phyloP scores from a whole-genome alignment of 2,888 invertebrate species.

The Branchipolynoe longqiensis region DNA sequence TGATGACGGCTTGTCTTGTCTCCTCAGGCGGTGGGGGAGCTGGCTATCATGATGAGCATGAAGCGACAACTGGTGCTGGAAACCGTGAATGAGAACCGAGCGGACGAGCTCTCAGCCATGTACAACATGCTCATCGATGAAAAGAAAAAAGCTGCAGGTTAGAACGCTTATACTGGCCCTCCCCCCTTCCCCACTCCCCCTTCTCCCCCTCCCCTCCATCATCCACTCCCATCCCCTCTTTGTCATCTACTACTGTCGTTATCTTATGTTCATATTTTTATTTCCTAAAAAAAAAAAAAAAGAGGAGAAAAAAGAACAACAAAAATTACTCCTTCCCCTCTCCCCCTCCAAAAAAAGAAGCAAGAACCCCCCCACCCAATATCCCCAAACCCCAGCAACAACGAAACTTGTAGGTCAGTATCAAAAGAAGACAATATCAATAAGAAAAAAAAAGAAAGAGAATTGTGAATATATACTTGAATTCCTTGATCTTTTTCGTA shows the following conservation, averaged over 20 bases:
- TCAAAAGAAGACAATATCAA: not conserved
- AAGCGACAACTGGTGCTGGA: constrained; percentile 77
- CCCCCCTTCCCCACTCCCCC: not conserved
- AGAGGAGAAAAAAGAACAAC: not conserved
- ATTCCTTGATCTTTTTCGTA: constrained; percentile 56
- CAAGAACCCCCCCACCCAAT: too few species aligned
- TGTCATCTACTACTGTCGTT: constrained; percentile 18
- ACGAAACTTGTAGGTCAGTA: not conserved
- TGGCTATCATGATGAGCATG: constrained; percentile 75
- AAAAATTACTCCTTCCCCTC: too few species aligned
- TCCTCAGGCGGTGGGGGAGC: constrained; percentile 77
- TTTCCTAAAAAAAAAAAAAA: constrained; percentile 1
- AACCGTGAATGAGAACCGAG: constrained; percentile 79
- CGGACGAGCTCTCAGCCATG: constrained; percentile 81
- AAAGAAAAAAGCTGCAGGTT: constrained; percentile 77
- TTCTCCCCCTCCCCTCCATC: constrained; percentile 31
- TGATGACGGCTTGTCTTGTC: too few species aligned
- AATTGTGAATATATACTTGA: constrained; percentile 42
- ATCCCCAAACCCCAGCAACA: too few species aligned
- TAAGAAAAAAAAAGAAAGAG: not conserved
- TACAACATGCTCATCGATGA: constrained; percentile 81
- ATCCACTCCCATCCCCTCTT: not conserved
- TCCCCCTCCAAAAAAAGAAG: too few species aligned
- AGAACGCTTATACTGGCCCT: constrained; percentile 36
- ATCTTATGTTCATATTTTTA: not conserved